Evolutionary conservation across 2,113 vertebrate genomes (phyloP).

Genomic region (Erythrocercus mccallii): DNA sequence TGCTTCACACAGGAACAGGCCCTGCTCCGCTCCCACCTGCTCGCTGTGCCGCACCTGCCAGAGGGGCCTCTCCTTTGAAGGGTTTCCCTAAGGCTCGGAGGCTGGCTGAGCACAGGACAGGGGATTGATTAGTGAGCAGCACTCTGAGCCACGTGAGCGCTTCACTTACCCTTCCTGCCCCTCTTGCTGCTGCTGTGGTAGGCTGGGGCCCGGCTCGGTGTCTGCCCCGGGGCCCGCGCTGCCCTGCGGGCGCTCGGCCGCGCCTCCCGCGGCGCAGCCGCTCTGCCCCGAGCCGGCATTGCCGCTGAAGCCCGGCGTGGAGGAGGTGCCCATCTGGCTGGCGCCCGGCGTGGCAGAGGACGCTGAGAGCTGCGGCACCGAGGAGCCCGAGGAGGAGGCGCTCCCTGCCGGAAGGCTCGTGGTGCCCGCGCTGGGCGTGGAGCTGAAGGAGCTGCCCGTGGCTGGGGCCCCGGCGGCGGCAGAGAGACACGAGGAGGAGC

Average conservation of each 20-base stretch:
- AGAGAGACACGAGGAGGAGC: constrained; percentile 30
- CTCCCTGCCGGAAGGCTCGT: constrained; percentile 50
- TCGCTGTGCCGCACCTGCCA: not conserved
- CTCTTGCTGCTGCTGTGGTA: constrained; percentile 74
- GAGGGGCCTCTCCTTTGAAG: not conserved
- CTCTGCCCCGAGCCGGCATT: constrained; percentile 61
- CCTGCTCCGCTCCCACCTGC: not conserved
- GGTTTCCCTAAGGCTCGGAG: not conserved
- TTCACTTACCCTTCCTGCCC: constrained; percentile 74
- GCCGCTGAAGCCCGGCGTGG: constrained; percentile 70
- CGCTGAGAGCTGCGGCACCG: constrained; percentile 61
- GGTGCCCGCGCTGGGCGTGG: constrained; percentile 65
- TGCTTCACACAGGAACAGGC: not conserved
- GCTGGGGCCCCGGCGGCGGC: constrained; percentile 35
- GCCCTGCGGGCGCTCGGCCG: constrained; percentile 73
- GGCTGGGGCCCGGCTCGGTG: constrained; percentile 70
- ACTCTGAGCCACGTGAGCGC: accelerated
- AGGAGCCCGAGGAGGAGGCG: constrained; percentile 53
- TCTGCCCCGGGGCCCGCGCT: constrained; percentile 67
- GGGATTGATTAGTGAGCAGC: not conserved
- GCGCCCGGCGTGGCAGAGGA: constrained; percentile 68
- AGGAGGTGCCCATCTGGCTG: constrained; percentile 62
- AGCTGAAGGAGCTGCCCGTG: constrained; percentile 65
- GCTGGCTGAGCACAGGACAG: not conserved
- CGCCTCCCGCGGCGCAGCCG: constrained; percentile 53